Evolutionary conservation across 1,140 invertebrate species (phyloP).

Genomic region (Heliconius hermathena): DNA sequence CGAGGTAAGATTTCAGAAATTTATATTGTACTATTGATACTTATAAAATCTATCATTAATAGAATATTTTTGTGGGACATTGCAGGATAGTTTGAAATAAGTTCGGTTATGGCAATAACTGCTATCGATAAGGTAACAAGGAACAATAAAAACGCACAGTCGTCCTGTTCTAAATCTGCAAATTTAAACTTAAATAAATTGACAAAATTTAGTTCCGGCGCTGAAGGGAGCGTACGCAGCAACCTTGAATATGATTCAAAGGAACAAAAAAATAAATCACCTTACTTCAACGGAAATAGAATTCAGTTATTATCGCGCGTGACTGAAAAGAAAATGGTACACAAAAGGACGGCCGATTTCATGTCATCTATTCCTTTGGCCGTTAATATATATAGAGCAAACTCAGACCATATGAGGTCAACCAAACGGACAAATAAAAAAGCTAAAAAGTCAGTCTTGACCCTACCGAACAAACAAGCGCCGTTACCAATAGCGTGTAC

Average conservation of each 20-base stretch:
- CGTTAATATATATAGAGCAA: conserved; percentile 63
- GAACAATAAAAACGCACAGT: conserved; percentile 38
- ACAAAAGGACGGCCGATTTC: conserved; percentile 51
- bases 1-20: background rate
- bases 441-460: conserved; percentile 64
- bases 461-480: conserved; percentile 58
- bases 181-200: conserved; percentile 39
- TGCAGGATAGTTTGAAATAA: background rate
- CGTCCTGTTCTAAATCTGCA: conserved; percentile 43
- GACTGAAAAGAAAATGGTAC: conserved; percentile 53
- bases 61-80: background rate
- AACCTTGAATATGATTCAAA: conserved; percentile 39
- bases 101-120: conserved; percentile 56
- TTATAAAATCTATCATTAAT: background rate
- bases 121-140: conserved; percentile 33
- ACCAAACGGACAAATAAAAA: conserved; percentile 54
- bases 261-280: conserved; percentile 41
- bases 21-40: background rate
- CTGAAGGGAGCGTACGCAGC: conserved; percentile 40
- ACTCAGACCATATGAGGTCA: conserved; percentile 64
- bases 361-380: conserved; percentile 62
- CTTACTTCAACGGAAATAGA: conserved; percentile 55
- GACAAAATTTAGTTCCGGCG: conserved; percentile 45
- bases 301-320: conserved; percentile 53
- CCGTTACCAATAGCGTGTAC: conserved; percentile 57